Base-by-base conservation (phyloP, 2,113 vertebrate species). In the Pandion haliaetus region DNA sequence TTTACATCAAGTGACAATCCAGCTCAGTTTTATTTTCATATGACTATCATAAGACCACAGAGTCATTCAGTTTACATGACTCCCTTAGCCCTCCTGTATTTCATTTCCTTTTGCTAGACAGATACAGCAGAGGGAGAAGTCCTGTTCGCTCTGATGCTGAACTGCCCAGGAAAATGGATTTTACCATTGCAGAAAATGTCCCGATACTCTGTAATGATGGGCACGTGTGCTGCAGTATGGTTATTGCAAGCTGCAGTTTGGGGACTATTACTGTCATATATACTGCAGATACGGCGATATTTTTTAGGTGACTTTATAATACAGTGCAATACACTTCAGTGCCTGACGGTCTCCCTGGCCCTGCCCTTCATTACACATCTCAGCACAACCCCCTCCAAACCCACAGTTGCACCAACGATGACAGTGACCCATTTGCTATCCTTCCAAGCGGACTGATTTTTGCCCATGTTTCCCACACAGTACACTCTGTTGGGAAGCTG, bases 371-470 rank as follows among this genome's bases (percentile, higher is more conserved):
- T 4, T 83, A 82, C 3, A 2, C 11, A 38, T 28, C 31, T 59
- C 55, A 52, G 69, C 4, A 5, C 36, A 82, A 17, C 4, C 45
- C 36, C 25, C 66, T n/a, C 10, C 26, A 90, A 62, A 50, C 31
- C 65, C 63, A 36, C 40, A 82, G 58, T 0, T 3, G 5, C 26
- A 50, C 45, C 8, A 4, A 10, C 2, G 3, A n/a, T 7, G 26
- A 55, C 28, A 26, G 32, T 34, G 70, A 77, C 16, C 10, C 14
- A 18, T 34, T 76, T 1, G 2, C 15, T 26, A 7, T 40, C 57
- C 58, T 67, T 85, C 45, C 38, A 24, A 47, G 52, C 20, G 81
- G 77, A 67, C 20, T 1, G 0, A 5, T 40, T 58, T 31, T 65
- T 70, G 45, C 29, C 70, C 88, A 66, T 40, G 70, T 86, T 91